Evolutionary conservation across 2,888 invertebrate species (phyloP).

Genomic region (Amphiduros pacificus): DNA sequence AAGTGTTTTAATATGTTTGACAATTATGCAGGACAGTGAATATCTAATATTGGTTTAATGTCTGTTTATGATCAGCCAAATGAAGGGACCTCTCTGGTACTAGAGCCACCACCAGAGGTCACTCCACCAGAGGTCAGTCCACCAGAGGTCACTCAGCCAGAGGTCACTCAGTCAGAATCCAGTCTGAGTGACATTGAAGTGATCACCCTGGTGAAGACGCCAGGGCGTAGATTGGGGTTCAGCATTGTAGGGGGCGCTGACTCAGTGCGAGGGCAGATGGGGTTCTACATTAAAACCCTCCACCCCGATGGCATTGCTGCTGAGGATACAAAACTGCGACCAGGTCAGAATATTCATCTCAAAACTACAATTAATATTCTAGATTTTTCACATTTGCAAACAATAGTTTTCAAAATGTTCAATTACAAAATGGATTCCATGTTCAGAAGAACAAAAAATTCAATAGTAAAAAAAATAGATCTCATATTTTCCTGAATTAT

Average conservation of each 20-base stretch:
- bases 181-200: no score
- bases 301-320: conserved; percentile 84
- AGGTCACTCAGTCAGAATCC: no score
- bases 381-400: neutral
- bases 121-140: no score
- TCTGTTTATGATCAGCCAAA: no score
- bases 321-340: conserved; percentile 79
- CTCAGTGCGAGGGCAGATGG: conserved; percentile 84
- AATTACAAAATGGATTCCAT: neutral
- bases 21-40: no score
- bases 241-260: conserved; percentile 88
- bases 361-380: neutral
- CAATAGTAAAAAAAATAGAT: neutral
- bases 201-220: conserved; percentile 82
- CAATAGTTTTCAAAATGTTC: neutral
- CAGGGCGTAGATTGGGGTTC: conserved; percentile 85
- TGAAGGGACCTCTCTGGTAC: no score
- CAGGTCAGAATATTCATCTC: conserved; percentile 66
- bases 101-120: no score
- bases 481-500: no score
- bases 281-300: conserved; percentile 86
- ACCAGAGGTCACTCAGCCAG: no score
- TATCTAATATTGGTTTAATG: no score
- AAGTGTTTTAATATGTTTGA: no score
- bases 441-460: neutral